Evolutionary conservation across 2,797 vertebrate species (phyloP).

Genomic region (Acanthornis magna): DNA sequence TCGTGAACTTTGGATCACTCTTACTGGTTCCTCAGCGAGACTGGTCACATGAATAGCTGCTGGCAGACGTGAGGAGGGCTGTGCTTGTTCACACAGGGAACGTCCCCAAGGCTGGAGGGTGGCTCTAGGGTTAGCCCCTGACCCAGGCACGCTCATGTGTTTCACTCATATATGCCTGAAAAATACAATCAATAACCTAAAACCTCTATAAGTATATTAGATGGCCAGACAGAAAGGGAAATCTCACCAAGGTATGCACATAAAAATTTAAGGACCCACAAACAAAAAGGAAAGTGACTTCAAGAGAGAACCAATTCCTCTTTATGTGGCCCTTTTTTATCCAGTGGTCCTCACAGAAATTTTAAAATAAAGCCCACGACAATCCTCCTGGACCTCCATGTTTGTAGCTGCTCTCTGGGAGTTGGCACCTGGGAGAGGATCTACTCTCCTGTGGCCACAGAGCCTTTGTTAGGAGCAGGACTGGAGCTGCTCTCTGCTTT

Average conservation of each 20-base stretch:
- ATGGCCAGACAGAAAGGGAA: not conserved
- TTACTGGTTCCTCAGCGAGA: not conserved
- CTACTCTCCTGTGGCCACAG: not conserved
- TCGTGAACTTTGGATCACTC: not conserved
- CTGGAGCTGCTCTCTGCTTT: not conserved
- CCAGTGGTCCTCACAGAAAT: not conserved
- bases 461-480: not conserved
- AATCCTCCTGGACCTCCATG: not conserved
- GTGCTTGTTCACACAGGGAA: not conserved
- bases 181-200: not conserved
- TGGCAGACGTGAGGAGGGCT: not conserved
- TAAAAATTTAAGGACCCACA: not conserved
- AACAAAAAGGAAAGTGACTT: not conserved
- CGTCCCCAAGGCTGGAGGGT: not conserved
- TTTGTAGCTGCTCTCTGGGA: not conserved
- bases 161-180: not conserved
- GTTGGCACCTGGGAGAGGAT: not conserved
- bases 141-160: rapidly evolving
- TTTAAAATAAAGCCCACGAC: not conserved
- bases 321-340: not conserved
- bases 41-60: not conserved
- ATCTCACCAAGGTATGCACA: not conserved
- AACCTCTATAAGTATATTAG: not conserved
- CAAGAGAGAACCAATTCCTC: not conserved
- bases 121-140: not conserved